Base-by-base conservation (phyloP, 30 jellyfish, hydroid and myxozoan genomes). In the Aurelia sp. region DNA sequence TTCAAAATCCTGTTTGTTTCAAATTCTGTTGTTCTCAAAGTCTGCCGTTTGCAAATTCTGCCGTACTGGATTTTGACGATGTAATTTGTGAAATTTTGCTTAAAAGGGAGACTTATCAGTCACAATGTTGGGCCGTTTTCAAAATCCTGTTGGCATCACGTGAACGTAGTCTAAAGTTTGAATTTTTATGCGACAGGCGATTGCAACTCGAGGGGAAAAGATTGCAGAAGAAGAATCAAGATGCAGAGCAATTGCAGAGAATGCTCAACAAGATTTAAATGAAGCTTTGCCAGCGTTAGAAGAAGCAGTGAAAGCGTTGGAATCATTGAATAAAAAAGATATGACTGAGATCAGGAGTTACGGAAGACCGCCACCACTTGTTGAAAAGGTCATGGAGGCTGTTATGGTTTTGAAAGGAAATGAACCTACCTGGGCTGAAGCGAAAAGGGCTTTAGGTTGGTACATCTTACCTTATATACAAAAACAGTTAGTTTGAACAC, bases 361-460 rank as follows among this genome's bases (percentile, higher is more conserved):
- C 73, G 97, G 96, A 13, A 76, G 94, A 40, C 99, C 99, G 16
- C 99, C 99, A 18, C 97, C 99, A 3, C 85, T 89, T 17, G 99
- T 89, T 48, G 97, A 95, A 60, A 95, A 81, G 50, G 97, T 95
- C 65, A 90, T 89, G 97, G 98, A 95, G 47, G 99, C 99, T 57
- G 99, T 89, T 15, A 89, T 89, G 99, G 86, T 89, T 20, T 75
- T 89, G 27, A 76, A 79, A 64, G 96, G 97, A 20, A 62, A 62
- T 30, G 98, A 95, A 59, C 98, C 97, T 21, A 95, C 99, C 19
- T 95, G 98, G 97, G 98, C 98, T 9, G 97, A 90, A 65, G 97
- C 97, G 13, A 95, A 91, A 64, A 70, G 96, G 71, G 92, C 86
- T 16, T 89, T 89, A 5, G 99, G 99, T 94, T 64, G 13, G 86